Base-by-base conservation (phyloP, 2,113 vertebrate genomes). In the Anolis carolinensis region DNA sequence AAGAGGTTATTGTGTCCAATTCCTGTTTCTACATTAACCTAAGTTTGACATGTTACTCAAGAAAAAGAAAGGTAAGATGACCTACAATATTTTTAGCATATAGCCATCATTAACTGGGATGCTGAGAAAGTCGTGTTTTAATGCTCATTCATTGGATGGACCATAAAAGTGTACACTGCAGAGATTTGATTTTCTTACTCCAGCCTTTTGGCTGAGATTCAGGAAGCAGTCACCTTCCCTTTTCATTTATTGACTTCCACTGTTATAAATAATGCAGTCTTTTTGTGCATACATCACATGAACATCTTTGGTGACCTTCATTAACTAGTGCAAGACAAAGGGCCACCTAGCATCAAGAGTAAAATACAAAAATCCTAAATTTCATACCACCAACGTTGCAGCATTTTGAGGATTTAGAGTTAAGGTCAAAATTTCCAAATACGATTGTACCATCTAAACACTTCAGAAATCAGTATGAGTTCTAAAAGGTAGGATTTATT, bases 401-500 rank as follows among this genome's bases (percentile, higher is more conserved):
- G 44, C 67, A 34, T 71, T 70, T 21, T 25, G 21, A 70, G 21
- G 27, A 59, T 59, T 62, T 62, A 9, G 52, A 8, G 67, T 10
- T 16, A 34, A 27, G 13, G 4, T 62, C 23, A 59, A 82, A 4
- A 52, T 10, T 23, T 82, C 21, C 18, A 32, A 82, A 79, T 74
- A 87, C 82, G 88, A 85, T 74, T 84, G 79, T 82, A 83, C 87
- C 88, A 89, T 20, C 27, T 68, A 27, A 39, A 30, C 34, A 72
- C 52, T 52, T 10, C 63, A 77, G 39, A 87, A 72, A 91, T 77
- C 62, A 88, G 36, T 73, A 68, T 0, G 11, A 50, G 67, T 80
- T 83, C 39, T 44, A 44, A 44, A 88, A 83, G 27, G 67, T 71
- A 32, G 50, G 59, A 25, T 77, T 25, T 21, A 78, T 59, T 63